Evolutionary conservation across 2,113 vertebrate species (phyloP).

Genomic region (Sakesphorus luctuosus): DNA sequence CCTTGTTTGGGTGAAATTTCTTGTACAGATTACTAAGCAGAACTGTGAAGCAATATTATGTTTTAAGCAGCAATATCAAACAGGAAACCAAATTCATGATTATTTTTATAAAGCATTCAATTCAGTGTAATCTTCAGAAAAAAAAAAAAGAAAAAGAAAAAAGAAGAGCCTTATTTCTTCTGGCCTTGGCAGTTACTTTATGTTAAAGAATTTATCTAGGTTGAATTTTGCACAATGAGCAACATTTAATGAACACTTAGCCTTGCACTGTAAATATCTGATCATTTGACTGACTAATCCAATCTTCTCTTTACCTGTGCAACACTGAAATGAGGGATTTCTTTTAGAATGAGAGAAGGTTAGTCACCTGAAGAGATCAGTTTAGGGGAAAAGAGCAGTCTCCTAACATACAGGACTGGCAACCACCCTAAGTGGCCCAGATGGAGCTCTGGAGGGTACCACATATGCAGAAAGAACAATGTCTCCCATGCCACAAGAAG

Average conservation of each 20-base stretch:
- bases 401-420: not conserved
- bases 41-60: not conserved
- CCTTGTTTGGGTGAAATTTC: not conserved
- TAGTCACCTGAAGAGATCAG: accelerated
- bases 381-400: not conserved
- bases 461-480: not conserved
- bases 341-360: not conserved
- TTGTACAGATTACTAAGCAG: not conserved
- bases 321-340: not conserved
- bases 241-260: not conserved
- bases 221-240: constrained; percentile 2
- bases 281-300: not conserved
- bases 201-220: not conserved
- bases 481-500: not conserved
- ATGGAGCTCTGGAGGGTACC: not conserved
- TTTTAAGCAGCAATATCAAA: not conserved
- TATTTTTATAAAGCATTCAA: not conserved
- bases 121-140: not conserved
- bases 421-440: not conserved
- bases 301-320: not conserved
- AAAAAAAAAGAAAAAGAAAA: not conserved
- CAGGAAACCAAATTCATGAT: not conserved
- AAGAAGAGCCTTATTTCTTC: not conserved
- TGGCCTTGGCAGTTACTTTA: not conserved
- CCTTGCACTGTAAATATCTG: not conserved